Base-by-base conservation (phyloP, 2,888 invertebrate genomes). In the Cerastis leucographa region DNA sequence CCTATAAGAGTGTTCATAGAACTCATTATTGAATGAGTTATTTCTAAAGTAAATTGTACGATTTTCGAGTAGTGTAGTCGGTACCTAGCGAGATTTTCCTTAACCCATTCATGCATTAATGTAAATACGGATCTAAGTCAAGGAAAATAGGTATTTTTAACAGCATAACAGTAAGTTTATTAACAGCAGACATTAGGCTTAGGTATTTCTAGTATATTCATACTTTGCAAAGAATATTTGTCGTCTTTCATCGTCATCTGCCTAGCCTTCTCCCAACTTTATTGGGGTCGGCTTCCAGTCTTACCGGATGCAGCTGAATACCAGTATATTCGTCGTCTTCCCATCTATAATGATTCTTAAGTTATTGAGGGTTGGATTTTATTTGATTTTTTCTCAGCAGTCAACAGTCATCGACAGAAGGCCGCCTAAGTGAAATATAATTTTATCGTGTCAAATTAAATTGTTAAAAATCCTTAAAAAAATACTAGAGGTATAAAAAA, bases 41-140 rank as follows among this genome's bases (percentile, higher is more conserved):
- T 70, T 70, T 59, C 40, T 80, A 59, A 73, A 71, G 67, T 17
- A 69, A 71, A 83, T 81, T 67, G 29, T 66, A 59, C 11, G 56
- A 49, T 80, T 76, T 80, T 80, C 56, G 29, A 76, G 68, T 82
- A 51, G 25, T 59, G n/a, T 22, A 49, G 49, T 25, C 14, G n/a
- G 40, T 70, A 76, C n/a, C 42, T 42, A 70, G 8, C 51, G 64
- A 42, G 42, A 35, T 83, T 83, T 83, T 83, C 83, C 83, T 83
- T 76, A 80, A 83, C 35, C 29, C 83, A 80, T 83, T 83, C 83
- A 83, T 83, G 83, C 80, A 76, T 76, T 71, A 72, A 80, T 64
- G 69, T 83, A 67, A 82, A 83, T 80, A 83, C 76, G 83, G 83
- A 83, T 83, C 80, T 76, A 64, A 83, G 72, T 73, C 76, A 80